These are phyloP conservation scores for Pachydiplax longipennis DNA, from an alignment of 2,888 invertebrate genomes.

Conservation along the genomic window DNA sequence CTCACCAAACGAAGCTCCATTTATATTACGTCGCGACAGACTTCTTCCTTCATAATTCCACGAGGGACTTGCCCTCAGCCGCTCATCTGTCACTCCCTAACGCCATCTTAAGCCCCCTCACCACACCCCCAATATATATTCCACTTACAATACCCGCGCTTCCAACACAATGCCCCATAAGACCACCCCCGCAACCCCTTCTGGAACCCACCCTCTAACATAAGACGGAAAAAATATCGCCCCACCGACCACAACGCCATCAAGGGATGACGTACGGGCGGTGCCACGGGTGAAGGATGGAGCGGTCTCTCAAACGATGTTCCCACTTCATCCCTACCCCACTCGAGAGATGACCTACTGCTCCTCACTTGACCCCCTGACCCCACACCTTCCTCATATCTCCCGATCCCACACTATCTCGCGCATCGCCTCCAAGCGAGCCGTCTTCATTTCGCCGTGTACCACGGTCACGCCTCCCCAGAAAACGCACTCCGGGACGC, in stretches of 20 bases:
- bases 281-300: slow-evolving; percentile 41
- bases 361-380: not conserved
- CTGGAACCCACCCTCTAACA: too few species aligned
- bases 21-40: not conserved
- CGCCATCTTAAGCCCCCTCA: not conserved
- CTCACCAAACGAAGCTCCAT: not conserved
- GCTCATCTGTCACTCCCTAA: not conserved
- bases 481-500: not conserved
- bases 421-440: not conserved
- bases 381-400: not conserved
- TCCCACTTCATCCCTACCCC: slow-evolving; percentile 17
- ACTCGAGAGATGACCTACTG: not conserved
- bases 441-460: not conserved
- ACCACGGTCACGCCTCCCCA: not conserved
- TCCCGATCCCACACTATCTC: not conserved
- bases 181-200: not conserved
- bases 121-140: not conserved
- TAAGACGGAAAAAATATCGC: slow-evolving; percentile 1
- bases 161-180: slow-evolving; percentile 26
- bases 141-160: not conserved
- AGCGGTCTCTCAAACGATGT: slow-evolving; percentile 43
- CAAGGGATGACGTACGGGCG: slow-evolving; percentile 35
- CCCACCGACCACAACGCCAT: not conserved
- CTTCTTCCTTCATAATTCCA: not conserved
- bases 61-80: not conserved